Evolutionary conservation across 2,888 invertebrate species (phyloP), one percentile per base, ranked within the genome.

Genomic region (Plebejus argus): DNA sequence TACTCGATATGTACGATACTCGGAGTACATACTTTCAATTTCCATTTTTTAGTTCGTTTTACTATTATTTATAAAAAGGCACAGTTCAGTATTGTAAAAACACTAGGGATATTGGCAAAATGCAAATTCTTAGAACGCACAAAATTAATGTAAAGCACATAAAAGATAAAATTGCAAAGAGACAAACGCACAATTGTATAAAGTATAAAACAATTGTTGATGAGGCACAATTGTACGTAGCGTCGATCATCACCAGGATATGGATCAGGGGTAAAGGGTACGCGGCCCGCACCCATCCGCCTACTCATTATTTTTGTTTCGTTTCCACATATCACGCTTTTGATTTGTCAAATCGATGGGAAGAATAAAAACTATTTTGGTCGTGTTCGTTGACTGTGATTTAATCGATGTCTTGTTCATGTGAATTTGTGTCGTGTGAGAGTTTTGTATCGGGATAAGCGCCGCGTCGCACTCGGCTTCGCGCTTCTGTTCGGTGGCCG

Each of bases 391-490:
- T 89, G 86, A 88, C 86, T 91, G 88, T 90, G 86, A 87, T 87
- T 86, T 89, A 88, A 86, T 90, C 87, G 84, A 85, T 92, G 93
- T 93, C 92, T 92, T 93, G 93, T 93, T 92, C 88, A 91, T 93
- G 93, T 94, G 93, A 91, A 93, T 93, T 93, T 94, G 93, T 94
- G 93, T 94, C 92, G 92, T 93, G 93, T 91, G 90, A 88, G 88
- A 82, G 82, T 80, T 82, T 83, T 81, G 83, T 86, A 85, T 83
- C 88, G 89, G 87, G 87, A 83, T 82, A 86, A 87, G 85, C 90
- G 88, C 87, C 90, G 89, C 92, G 91, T 89, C 93, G 92, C 92
- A 93, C 92, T 91, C 91, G 89, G 87, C 91, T 90, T 89, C 86
- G 91, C 86, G 91, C 91, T 91, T 90, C 84, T 86, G 87, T 87